These are phyloP conservation scores for Stenchaetothrips biformis DNA, from an alignment of 2,888 invertebrate species.

Conservation along the genomic window DNA sequence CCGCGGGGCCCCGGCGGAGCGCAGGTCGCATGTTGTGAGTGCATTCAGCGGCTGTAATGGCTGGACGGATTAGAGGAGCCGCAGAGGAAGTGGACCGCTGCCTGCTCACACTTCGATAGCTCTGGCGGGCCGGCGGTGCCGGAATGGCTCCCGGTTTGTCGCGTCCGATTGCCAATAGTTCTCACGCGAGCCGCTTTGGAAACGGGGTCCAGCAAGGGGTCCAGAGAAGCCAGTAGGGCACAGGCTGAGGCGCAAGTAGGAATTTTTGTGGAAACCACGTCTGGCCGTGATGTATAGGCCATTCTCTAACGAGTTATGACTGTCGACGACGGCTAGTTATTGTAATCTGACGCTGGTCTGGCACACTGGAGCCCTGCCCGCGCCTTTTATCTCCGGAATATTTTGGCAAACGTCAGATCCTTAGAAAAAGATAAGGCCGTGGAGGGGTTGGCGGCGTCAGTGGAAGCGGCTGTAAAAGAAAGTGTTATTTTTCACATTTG, in stretches of 20 bases:
- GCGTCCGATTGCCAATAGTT: neutral
- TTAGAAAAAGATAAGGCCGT: neutral
- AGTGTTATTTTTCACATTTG: neutral
- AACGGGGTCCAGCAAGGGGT: neutral
- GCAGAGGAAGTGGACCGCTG: too few species aligned
- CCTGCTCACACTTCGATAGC: too few species aligned
- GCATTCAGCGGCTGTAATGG: neutral
- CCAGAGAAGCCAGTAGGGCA: neutral
- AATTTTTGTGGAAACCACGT: neutral
- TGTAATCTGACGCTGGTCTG: neutral
- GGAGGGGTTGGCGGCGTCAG: neutral
- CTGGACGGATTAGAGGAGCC: neutral
- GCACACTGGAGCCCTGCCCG: neutral
- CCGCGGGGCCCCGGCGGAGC: neutral
- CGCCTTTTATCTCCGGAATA: conserved; percentile 5
- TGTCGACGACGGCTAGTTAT: neutral
- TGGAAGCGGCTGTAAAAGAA: neutral
- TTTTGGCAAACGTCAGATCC: conserved; percentile 18
- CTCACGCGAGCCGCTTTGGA: neutral
- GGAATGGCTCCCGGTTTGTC: neutral
- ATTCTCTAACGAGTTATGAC: conserved; percentile 17
- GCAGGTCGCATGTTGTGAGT: neutral
- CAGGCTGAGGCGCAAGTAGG: neutral
- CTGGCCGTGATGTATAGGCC: neutral
- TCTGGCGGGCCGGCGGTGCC: too few species aligned